Evolutionary conservation across 1,140 invertebrate species (phyloP).

Genomic region (Tetramorium parvispinum): DNA sequence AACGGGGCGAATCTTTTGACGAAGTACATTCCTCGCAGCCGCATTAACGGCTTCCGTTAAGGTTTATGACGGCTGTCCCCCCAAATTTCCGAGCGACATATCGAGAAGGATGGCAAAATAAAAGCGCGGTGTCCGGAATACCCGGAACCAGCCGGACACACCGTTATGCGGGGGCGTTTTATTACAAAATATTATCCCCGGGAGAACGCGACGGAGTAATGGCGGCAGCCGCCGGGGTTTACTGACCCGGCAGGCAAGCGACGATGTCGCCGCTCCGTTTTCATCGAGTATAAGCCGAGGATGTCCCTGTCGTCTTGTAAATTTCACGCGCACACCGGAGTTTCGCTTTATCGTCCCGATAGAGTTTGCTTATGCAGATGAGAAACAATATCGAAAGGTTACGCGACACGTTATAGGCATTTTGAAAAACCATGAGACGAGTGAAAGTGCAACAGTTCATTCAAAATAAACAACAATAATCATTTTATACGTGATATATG

Average conservation of each 20-base stretch:
- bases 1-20: not conserved
- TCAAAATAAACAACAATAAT: not conserved
- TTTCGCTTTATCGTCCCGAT: constrained; percentile 37
- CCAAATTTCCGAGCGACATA: constrained; percentile 14
- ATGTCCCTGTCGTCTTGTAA: constrained; percentile 22
- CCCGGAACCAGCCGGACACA: constrained; percentile 48
- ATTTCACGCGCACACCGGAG: constrained; percentile 3
- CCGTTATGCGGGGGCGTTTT: constrained; percentile 50
- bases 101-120: constrained; percentile 41
- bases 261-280: constrained; percentile 47
- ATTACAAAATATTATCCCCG: constrained; percentile 68
- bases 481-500: not conserved
- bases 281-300: constrained; percentile 35
- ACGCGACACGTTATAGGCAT: not conserved
- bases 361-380: constrained; percentile 14
- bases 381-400: constrained; percentile 3
- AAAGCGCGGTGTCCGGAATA: constrained; percentile 29
- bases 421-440: not conserved
- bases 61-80: not conserved
- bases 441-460: not conserved
- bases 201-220: constrained; percentile 38
- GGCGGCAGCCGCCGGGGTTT: constrained; percentile 49
- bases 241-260: constrained; percentile 46
- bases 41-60: constrained; percentile 12
- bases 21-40: not conserved